Evolutionary conservation across 2,888 invertebrate species (phyloP).

Genomic region (Tipula confusa): DNA sequence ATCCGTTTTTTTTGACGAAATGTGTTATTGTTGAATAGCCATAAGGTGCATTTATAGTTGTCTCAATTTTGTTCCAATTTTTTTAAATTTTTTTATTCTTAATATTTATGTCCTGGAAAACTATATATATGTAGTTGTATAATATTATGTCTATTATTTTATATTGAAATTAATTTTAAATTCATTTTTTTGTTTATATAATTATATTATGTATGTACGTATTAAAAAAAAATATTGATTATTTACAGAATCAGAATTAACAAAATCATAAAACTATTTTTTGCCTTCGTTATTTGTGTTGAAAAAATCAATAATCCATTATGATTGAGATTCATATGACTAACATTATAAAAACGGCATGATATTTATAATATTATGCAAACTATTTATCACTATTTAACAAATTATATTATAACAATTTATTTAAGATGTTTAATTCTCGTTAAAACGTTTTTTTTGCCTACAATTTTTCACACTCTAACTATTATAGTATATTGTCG

Average conservation of each 20-base stretch:
- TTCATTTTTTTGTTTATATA: background rate
- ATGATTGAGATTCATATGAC: no score
- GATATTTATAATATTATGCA: background rate
- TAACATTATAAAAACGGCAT: background rate
- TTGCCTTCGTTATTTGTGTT: background rate
- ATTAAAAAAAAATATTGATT: background rate
- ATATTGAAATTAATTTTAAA: background rate
- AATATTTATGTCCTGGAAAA: background rate
- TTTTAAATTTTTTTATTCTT: background rate
- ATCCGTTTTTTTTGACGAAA: slow-evolving; percentile 33
- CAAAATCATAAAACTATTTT: background rate
- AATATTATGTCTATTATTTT: no score
- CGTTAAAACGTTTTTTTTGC: background rate
- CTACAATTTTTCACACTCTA: background rate
- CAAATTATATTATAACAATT: background rate
- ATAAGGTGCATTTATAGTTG: background rate
- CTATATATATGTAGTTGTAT: no score
- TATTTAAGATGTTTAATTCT: background rate
- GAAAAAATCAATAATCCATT: background rate
- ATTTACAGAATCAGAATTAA: background rate
- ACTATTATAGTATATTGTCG: no score
- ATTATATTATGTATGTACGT: background rate
- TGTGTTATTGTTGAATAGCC: slow-evolving; percentile 4
- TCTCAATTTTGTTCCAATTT: background rate
- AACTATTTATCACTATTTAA: background rate